These are phyloP conservation scores for Pristiophorus japonicus DNA, from an alignment of 2,113 vertebrate species.

Conservation along the genomic window DNA sequence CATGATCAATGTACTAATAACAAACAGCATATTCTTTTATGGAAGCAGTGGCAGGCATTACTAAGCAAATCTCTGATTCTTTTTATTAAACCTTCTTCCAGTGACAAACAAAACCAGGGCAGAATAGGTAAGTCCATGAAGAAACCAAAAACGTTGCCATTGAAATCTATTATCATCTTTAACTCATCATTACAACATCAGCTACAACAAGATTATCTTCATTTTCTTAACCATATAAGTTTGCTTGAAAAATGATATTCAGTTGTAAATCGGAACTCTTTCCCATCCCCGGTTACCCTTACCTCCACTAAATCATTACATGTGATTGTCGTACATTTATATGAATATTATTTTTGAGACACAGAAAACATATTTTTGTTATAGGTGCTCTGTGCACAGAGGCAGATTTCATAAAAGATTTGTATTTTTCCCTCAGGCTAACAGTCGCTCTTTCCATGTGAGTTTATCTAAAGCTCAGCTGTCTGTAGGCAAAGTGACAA, in stretches of 20 bases:
- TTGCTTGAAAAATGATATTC: background rate
- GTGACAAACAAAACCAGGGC: background rate
- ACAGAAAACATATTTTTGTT: background rate
- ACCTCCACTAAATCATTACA: background rate
- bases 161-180: background rate
- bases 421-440: conserved; percentile 21
- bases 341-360: background rate
- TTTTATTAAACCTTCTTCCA: background rate
- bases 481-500: background rate
- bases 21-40: background rate
- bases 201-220: background rate
- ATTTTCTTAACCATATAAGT: background rate
- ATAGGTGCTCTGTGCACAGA: background rate
- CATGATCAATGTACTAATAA: background rate
- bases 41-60: background rate
- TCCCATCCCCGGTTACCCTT: background rate
- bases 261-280: background rate
- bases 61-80: background rate
- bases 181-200: background rate
- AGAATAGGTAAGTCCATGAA: background rate
- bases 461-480: background rate
- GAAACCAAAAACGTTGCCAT: background rate
- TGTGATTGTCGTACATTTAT: background rate
- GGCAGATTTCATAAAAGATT: background rate
- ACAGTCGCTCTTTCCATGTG: background rate